Evolutionary conservation across 2,888 invertebrate genomes (phyloP).

Genomic region (Morinoia aosen): DNA sequence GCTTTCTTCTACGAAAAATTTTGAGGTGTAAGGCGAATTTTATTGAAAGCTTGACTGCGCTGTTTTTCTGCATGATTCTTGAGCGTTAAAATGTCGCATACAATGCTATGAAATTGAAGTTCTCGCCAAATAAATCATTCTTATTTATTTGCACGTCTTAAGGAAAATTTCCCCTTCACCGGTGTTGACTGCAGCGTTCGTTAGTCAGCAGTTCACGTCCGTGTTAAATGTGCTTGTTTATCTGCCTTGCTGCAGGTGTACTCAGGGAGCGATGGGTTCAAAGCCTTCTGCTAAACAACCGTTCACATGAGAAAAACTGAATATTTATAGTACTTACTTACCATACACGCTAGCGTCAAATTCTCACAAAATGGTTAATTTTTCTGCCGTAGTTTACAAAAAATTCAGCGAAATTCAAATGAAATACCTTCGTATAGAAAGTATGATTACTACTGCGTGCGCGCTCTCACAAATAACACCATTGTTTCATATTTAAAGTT

Average conservation of each 20-base stretch:
- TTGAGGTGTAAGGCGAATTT: too few relatives aligned
- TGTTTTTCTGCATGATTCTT: not conserved
- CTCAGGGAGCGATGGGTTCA: not conserved
- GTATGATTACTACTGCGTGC: not conserved
- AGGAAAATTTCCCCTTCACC: not conserved
- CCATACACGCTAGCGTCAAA: not conserved
- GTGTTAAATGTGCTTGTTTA: not conserved
- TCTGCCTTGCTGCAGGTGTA: not conserved
- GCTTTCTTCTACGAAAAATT: not conserved
- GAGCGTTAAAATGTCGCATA: too few relatives aligned
- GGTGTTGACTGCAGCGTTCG: not conserved
- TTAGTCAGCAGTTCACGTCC: not conserved
- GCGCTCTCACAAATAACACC: too few relatives aligned
- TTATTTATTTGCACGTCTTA: not conserved
- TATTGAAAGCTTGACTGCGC: too few relatives aligned
- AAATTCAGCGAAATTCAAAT: not conserved
- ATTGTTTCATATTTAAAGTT: too few relatives aligned
- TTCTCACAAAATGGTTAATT: not conserved
- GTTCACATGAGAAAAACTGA: not conserved
- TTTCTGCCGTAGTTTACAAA: not conserved
- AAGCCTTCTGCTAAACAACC: not conserved
- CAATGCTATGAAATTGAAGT: too few relatives aligned
- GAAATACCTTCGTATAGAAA: not conserved
- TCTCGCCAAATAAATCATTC: too few relatives aligned
- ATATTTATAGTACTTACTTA: not conserved